Evolutionary conservation across 2,888 invertebrate species (phyloP).

Genomic region (Drosophila lutescens): DNA sequence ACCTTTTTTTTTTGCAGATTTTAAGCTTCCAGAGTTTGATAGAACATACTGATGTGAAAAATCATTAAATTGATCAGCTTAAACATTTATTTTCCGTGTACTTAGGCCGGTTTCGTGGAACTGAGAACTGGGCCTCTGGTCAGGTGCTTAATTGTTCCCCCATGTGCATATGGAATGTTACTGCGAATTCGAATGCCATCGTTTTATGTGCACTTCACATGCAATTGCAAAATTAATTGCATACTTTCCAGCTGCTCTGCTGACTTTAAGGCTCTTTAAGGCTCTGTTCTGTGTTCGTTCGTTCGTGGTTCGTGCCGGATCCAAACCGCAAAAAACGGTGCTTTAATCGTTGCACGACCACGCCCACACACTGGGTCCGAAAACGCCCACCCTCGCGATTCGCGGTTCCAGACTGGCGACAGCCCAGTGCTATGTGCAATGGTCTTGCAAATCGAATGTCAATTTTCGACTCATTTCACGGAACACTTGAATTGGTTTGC

Average conservation of each 20-base stretch:
- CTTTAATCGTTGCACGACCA: constrained; percentile 8
- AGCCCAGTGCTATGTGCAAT: constrained; percentile 69
- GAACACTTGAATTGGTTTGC: constrained; percentile 80
- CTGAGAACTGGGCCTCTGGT: constrained; percentile 9
- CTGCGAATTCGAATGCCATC: constrained; percentile 39
- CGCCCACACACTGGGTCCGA: neutral
- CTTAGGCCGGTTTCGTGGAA: constrained; percentile 9
- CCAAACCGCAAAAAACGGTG: constrained; percentile 13
- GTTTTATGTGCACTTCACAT: constrained; percentile 51
- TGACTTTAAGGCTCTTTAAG: constrained; percentile 30
- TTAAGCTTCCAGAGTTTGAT: no score
- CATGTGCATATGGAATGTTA: constrained; percentile 20
- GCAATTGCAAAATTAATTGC: constrained; percentile 52
- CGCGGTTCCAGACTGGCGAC: constrained; percentile 18
- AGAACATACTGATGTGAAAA: no score
- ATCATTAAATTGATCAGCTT: neutral
- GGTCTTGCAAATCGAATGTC: constrained; percentile 82
- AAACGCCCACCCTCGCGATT: neutral
- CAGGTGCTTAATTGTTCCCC: constrained; percentile 23
- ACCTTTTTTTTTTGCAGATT: no score
- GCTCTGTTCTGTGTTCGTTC: neutral
- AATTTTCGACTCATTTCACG: constrained; percentile 83
- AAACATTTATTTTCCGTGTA: neutral
- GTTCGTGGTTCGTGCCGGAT: constrained; percentile 2
- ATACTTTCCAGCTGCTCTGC: constrained; percentile 12